Base-by-base conservation (phyloP, 23 tunicate genomes). In the Corella eumyota region DNA sequence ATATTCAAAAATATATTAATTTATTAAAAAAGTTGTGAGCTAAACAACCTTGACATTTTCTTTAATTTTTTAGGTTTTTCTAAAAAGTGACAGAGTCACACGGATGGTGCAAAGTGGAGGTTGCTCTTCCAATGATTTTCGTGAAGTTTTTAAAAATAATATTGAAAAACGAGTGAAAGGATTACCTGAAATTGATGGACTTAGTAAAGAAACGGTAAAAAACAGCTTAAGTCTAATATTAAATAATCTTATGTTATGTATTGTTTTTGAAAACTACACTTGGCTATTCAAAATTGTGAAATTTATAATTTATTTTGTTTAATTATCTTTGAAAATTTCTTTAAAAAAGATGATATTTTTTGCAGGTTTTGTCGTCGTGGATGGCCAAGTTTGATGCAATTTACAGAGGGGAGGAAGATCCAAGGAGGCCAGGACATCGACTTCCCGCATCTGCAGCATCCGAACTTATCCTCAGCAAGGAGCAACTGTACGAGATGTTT, bases 381-480 rank as follows among this genome's bases (percentile, higher is more conserved):
- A 76, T 92, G 98, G 93, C 79, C 31, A 92, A 92, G 52, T 92
- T 92, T 71, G 98, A 92, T 62, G 98, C 98, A 7, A 92, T 92
- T 4, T 92, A 92, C 52, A 64, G 92, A 4, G 98, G 98, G 3
- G 98, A 92, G 36, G 98, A 92, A 34, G 98, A 92, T 25, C 32
- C 76, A 1, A 61, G 87, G 9, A 68, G 92, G 6, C 73, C 82
- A 15, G 79, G 81, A 23, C 83, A 72, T 46, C 78, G 95, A 9
- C 80, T 71, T 24, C 67, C 92, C 13, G 60, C 84, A 5, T 65
- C 92, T 0, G 98, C 88, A 28, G 77, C 92, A 6, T 92, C 98
- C 17, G 98, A 92, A 53, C 59, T 92, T 23, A 92, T 92, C 3
- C 66, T 92, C 37, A 82, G 92, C 76, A 92, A 92, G 66, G 98